Conservation (phyloP, 37 sponge, comb jelly and placozoan genomes). For the Amphimedon queenslandica region DNA sequence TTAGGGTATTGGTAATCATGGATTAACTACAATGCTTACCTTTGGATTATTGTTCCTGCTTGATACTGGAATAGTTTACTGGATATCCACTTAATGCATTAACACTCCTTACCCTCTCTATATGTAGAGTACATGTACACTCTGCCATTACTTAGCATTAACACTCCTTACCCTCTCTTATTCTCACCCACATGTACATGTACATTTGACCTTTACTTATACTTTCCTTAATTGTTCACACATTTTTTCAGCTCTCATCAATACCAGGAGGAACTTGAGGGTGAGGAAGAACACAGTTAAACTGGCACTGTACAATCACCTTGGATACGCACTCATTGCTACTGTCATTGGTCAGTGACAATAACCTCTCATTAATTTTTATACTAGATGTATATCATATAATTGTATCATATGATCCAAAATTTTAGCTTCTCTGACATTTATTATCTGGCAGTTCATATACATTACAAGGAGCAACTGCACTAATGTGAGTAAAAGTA, state of each 20-base stretch:
- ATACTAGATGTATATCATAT: no score
- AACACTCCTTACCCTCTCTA: background rate
- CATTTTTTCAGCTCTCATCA: constrained; percentile 57
- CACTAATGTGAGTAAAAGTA: background rate
- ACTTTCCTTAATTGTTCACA: no score
- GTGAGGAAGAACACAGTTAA: constrained; percentile 72
- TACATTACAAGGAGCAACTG: background rate
- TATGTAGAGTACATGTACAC: no score
- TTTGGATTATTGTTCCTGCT: constrained; percentile 27
- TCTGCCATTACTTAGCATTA: no score
- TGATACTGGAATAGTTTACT: constrained; percentile 50
- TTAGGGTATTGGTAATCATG: background rate
- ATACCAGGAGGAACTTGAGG: constrained; percentile 52
- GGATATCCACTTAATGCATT: constrained; percentile 39
- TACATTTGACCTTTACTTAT: no score
- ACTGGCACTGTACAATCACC: constrained; percentile 79
- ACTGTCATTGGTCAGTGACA: constrained; percentile 50
- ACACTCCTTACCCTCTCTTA: no score
- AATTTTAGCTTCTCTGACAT: constrained; percentile 20
- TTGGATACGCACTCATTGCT: constrained; percentile 63
- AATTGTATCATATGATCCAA: background rate
- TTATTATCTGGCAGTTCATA: constrained; percentile 37
- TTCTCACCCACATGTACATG: no score
- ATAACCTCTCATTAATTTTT: background rate
- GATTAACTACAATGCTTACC: constrained; percentile 8